phyloP scores from a whole-genome alignment of 2,113 vertebrate species.

The Apteryx mantelli region DNA sequence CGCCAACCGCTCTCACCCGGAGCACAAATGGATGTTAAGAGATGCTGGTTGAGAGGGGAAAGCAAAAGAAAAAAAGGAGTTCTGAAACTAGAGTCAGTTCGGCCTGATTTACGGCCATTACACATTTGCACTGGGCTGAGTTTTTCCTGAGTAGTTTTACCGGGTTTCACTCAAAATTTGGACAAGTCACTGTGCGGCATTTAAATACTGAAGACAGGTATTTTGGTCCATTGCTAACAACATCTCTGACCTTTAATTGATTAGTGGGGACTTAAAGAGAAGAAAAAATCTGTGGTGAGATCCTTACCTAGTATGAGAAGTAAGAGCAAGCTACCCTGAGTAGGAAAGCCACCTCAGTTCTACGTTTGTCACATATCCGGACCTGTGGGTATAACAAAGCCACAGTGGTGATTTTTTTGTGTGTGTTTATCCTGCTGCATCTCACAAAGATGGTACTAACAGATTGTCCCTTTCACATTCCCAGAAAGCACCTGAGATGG shows the following conservation, averaged over 20 bases:
- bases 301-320: neutral
- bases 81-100: neutral
- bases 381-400: neutral
- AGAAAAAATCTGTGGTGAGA: rapidly evolving
- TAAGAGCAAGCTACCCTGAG: neutral
- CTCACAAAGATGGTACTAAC: neutral
- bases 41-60: neutral
- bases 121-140: neutral
- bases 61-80: too few relatives aligned
- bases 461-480: too few relatives aligned
- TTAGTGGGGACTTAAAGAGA: neutral
- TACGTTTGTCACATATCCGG: too few relatives aligned
- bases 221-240: too few relatives aligned
- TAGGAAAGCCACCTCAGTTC: too few relatives aligned
- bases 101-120: neutral
- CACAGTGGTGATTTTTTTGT: neutral
- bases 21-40: neutral
- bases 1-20: neutral
- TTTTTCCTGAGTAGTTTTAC: neutral
- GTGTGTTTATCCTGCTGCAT: neutral
- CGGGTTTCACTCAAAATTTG: neutral
- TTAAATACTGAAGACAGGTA: neutral
- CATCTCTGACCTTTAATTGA: neutral
- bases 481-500: neutral
- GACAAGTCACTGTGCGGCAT: neutral